These are phyloP conservation scores for Ptychodera flava DNA, from an alignment of 35 echinoderm and acorn worm genomes.

Conservation along the genomic window DNA sequence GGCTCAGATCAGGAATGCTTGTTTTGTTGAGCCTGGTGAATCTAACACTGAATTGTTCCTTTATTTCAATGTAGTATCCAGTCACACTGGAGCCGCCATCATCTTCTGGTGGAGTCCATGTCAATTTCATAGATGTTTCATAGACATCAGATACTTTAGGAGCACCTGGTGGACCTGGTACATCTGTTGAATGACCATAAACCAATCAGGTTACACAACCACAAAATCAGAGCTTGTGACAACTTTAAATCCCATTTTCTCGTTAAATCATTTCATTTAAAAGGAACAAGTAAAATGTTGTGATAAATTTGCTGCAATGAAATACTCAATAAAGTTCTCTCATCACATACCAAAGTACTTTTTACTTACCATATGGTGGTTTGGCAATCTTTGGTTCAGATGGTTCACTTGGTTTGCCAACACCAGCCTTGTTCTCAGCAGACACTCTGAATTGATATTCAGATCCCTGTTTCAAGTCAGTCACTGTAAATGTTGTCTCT, in stretches of 20 bases:
- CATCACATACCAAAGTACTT: no score
- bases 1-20: neutral
- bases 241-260: no score
- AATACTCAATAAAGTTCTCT: no score
- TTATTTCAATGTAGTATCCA: slow-evolving; percentile 76
- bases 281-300: no score
- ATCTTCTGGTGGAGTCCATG: slow-evolving; percentile 55
- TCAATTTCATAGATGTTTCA: slow-evolving; percentile 64
- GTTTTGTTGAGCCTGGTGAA: neutral
- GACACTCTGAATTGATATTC: slow-evolving; percentile 43
- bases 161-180: slow-evolving; percentile 57
- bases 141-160: slow-evolving; percentile 58
- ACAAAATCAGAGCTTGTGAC: no score
- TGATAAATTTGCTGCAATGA: no score
- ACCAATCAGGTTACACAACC: no score
- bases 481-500: slow-evolving; percentile 3
- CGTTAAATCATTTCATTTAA: no score
- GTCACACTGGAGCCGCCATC: slow-evolving; percentile 83
- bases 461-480: slow-evolving; percentile 4
- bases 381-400: slow-evolving; percentile 28
- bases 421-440: slow-evolving; percentile 44
- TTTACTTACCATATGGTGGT: slow-evolving; percentile 45
- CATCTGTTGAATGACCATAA: slow-evolving; percentile 46
- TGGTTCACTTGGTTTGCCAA: slow-evolving; percentile 19
- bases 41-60: neutral